These are phyloP conservation scores for Chloroceryle aenea DNA, from an alignment of 2,113 vertebrate genomes.

Conservation along the genomic window DNA sequence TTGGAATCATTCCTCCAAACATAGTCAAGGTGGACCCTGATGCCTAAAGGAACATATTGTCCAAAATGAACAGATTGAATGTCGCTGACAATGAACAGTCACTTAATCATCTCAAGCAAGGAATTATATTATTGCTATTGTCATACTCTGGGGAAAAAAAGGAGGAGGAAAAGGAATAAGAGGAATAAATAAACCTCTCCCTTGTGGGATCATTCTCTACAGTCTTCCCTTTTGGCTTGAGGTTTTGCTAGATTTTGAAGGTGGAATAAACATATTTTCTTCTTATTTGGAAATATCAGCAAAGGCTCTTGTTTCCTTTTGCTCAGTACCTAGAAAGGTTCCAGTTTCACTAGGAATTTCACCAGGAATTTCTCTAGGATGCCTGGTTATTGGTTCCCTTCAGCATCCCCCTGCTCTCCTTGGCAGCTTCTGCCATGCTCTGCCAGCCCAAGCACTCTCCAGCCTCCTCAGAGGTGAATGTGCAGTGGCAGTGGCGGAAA, in stretches of 20 bases:
- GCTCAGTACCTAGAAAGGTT: background rate
- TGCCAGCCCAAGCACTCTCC: background rate
- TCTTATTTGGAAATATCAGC: background rate
- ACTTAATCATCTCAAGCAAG: background rate
- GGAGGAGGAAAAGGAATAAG: background rate
- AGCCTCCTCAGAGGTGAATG: background rate
- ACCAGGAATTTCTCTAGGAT: too few species aligned
- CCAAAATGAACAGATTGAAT: background rate
- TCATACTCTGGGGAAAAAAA: background rate
- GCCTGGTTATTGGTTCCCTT: background rate
- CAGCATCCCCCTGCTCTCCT: background rate
- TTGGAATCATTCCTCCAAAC: background rate
- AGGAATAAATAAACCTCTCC: background rate
- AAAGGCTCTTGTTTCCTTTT: background rate
- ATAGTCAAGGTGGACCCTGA: background rate
- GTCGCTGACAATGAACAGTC: background rate
- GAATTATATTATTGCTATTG: background rate
- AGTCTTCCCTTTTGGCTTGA: background rate
- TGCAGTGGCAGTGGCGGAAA: rapidly evolving
- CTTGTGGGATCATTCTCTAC: background rate
- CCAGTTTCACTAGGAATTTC: background rate
- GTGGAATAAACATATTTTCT: background rate
- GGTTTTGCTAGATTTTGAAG: background rate
- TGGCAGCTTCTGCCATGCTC: background rate
- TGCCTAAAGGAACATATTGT: background rate